These are phyloP conservation scores for Epinephelus fuscoguttatus DNA, from an alignment of 2,113 vertebrate species.

Conservation along the genomic window DNA sequence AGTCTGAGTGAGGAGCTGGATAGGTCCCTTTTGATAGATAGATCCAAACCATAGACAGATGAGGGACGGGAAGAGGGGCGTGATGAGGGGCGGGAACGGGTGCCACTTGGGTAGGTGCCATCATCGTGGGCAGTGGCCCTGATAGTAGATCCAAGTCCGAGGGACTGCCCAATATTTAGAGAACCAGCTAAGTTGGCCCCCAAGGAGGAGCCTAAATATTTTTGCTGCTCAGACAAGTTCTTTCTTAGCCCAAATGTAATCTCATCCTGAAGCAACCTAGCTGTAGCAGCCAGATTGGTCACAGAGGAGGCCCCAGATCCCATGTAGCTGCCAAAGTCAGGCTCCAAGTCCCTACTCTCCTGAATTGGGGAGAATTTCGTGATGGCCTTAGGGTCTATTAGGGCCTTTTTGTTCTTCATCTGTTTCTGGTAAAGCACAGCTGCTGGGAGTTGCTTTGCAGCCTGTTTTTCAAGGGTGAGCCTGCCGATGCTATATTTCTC, in stretches of 20 bases:
- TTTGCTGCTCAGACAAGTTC: conserved; percentile 97
- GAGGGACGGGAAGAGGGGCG: conserved; percentile 96
- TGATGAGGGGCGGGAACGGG: conserved; percentile 94
- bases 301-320: conserved; percentile 92
- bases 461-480: conserved; percentile 98
- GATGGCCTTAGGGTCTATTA: conserved; percentile 93
- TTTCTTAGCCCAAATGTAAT: conserved; percentile 97
- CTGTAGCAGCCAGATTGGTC: conserved; percentile 91
- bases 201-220: conserved; percentile 91
- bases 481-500: conserved; percentile 98
- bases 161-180: conserved; percentile 87
- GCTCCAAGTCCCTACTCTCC: conserved; percentile 94
- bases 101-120: conserved; percentile 93
- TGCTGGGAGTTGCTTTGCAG: conserved; percentile 97
- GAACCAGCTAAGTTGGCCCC: conserved; percentile 90
- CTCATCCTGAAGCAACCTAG: conserved; percentile 96
- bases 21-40: conserved; percentile 96
- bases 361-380: conserved; percentile 98
- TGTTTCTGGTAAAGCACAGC: conserved; percentile 98
- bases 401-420: conserved; percentile 95
- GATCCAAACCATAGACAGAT: conserved; percentile 96
- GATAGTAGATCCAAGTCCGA: conserved; percentile 86
- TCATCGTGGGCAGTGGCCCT: conserved; percentile 92
- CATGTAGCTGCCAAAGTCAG: conserved; percentile 94
- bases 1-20: conserved; percentile 96